A percentile compares a stretch with the other conserved stretches of the same genome.
phyloP scores from a whole-genome alignment of 2,797 vertebrate genomes.

The Nyctalus aviator region DNA sequence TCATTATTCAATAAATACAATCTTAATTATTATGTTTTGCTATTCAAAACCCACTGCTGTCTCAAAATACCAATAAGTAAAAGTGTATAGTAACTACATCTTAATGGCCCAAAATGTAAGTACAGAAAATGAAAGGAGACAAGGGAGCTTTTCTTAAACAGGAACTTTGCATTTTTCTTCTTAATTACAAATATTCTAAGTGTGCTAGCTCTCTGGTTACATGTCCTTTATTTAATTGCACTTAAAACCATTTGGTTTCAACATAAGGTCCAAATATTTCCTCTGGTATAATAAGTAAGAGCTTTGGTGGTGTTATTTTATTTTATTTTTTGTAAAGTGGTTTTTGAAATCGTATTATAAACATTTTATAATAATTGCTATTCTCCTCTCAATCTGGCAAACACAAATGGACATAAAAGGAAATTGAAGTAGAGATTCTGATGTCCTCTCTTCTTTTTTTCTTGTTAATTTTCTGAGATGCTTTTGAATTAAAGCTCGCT shows the following conservation, averaged over 20 bases:
- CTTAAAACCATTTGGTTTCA: constrained; percentile 15
- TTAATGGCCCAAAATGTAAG: neutral
- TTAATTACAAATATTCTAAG: constrained; percentile 7
- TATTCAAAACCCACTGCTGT: neutral
- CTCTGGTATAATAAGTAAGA: constrained; percentile 6
- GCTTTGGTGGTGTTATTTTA: neutral
- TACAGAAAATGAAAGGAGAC: neutral
- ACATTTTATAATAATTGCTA: neutral
- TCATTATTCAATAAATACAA: neutral
- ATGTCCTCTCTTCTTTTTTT: neutral
- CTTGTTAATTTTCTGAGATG: neutral
- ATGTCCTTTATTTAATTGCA: neutral
- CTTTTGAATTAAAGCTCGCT: neutral
- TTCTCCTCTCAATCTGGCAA: neutral
- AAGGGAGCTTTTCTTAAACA: neutral
- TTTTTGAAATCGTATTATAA: neutral
- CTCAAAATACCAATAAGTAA: constrained; percentile 12
- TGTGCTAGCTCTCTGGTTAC: neutral
- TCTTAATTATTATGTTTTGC: neutral
- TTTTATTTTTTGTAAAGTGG: neutral
- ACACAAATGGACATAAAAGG: neutral
- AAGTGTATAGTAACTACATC: neutral
- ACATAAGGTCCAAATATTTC: neutral
- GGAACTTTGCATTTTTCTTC: neutral
- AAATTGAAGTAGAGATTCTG: neutral